phyloP scores from a whole-genome alignment of 2,888 invertebrate species.

The Dermolepida albohirtum region DNA sequence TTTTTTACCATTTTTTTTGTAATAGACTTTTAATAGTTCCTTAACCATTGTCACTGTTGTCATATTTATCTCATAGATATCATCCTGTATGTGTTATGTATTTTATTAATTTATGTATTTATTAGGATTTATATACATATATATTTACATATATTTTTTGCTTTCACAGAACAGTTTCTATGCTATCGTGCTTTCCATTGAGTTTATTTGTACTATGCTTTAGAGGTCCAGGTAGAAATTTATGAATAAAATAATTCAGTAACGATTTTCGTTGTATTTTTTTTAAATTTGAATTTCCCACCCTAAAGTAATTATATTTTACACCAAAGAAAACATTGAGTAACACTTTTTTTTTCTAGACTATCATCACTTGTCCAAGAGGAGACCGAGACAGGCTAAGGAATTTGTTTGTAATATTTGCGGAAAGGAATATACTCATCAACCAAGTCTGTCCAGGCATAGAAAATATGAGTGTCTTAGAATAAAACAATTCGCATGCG shows the following conservation, averaged over 20 bases:
- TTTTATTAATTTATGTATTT: constrained; percentile 44
- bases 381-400: constrained; percentile 9
- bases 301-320: background rate
- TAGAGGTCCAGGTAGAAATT: constrained; percentile 42
- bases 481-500: constrained; percentile 73
- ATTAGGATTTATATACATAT: constrained; percentile 38
- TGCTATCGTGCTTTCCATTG: constrained; percentile 33
- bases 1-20: constrained; percentile 52
- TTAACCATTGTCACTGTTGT: constrained; percentile 46
- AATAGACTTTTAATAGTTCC: constrained; percentile 52
- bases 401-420: constrained; percentile 72
- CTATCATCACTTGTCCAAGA: constrained; percentile 3
- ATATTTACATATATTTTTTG: constrained; percentile 40
- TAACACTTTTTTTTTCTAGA: constrained; percentile 33
- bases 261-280: constrained; percentile 67
- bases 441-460: constrained; percentile 80
- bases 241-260: constrained; percentile 39
- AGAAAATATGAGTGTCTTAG: constrained; percentile 78
- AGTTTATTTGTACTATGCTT: constrained; percentile 37
- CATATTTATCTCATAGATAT: constrained; percentile 44
- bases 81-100: constrained; percentile 39
- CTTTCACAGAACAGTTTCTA: constrained; percentile 31
- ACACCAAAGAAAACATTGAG: background rate
- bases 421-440: constrained; percentile 84
- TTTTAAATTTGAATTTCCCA: constrained; percentile 56